These are phyloP conservation scores for Cybosia mesomella DNA, from an alignment of 2,888 invertebrate species.

Conservation along the genomic window DNA sequence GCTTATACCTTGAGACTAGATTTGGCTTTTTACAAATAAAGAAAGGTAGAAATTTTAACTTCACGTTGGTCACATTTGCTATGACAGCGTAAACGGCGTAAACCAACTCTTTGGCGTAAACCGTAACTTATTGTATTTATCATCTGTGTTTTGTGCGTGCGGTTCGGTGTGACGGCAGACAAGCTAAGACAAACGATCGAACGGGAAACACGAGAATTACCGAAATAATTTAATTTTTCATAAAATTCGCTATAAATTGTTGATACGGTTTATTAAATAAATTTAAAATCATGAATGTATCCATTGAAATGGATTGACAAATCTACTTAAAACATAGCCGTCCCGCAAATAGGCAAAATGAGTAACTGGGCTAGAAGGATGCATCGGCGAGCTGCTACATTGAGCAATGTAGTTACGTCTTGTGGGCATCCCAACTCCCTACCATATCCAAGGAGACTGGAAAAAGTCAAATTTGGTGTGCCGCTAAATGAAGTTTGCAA, in stretches of 20 bases:
- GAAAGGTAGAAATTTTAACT: not conserved
- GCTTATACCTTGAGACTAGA: no score
- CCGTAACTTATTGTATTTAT: not conserved
- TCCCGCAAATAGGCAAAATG: constrained; percentile 85
- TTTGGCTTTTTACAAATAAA: not conserved
- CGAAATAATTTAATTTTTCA: constrained; percentile 34
- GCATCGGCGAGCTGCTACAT: constrained; percentile 96
- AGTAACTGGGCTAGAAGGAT: constrained; percentile 97
- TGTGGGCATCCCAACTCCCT: constrained; percentile 94
- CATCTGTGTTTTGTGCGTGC: constrained; percentile 27
- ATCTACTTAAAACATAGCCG: constrained; percentile 36
- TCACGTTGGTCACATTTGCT: not conserved
- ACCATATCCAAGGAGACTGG: constrained; percentile 93
- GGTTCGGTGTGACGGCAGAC: constrained; percentile 31
- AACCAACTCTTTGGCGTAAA: no score
- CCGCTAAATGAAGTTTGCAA: constrained; percentile 97
- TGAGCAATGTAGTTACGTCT: constrained; percentile 96
- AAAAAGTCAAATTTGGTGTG: constrained; percentile 98
- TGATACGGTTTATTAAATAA: constrained; percentile 23
- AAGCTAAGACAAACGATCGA: constrained; percentile 36
- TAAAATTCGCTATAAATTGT: constrained; percentile 24
- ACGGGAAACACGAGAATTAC: constrained; percentile 35
- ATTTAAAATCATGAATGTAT: constrained; percentile 47
- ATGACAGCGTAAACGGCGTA: no score
- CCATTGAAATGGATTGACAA: constrained; percentile 41